These are phyloP conservation scores for Nymphalis c-album DNA, from an alignment of 2,888 invertebrate species.

Conservation along the genomic window DNA sequence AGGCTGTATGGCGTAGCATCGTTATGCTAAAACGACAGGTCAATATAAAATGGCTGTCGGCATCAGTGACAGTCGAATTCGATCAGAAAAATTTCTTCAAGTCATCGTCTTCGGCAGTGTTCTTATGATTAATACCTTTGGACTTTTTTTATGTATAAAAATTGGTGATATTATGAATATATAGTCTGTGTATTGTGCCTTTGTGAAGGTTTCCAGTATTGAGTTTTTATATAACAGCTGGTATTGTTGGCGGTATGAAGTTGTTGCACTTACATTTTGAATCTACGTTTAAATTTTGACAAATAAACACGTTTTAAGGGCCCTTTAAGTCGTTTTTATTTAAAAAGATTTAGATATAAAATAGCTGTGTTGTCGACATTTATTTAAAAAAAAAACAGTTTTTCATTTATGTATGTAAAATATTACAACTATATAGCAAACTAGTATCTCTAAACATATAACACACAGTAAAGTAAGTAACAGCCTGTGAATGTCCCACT, in stretches of 20 bases:
- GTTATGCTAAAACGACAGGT: conserved; percentile 31
- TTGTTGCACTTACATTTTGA: background rate
- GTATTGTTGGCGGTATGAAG: background rate
- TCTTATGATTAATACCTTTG: conserved; percentile 70
- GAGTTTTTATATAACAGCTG: conserved; percentile 12
- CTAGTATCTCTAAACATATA: too few relatives aligned
- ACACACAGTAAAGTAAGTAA: too few relatives aligned
- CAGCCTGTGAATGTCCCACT: too few relatives aligned
- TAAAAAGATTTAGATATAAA: too few relatives aligned
- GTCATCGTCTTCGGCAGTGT: conserved; percentile 67
- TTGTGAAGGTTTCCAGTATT: too few relatives aligned
- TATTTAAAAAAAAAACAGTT: too few relatives aligned
- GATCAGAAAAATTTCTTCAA: conserved; percentile 70
- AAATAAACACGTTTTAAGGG: too few relatives aligned
- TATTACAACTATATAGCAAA: too few relatives aligned
- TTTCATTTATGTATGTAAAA: too few relatives aligned
- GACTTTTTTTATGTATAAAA: conserved; percentile 24
- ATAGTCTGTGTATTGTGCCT: background rate
- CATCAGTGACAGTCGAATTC: conserved; percentile 61
- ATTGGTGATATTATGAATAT: conserved; percentile 41
- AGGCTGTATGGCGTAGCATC: too few relatives aligned
- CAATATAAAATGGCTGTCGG: conserved; percentile 47
- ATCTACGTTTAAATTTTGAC: background rate
- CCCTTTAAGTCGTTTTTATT: too few relatives aligned
- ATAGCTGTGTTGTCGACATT: too few relatives aligned